These are phyloP conservation scores for Batillaria attramentaria DNA, from an alignment of 1,140 invertebrate genomes.

Conservation along the genomic window DNA sequence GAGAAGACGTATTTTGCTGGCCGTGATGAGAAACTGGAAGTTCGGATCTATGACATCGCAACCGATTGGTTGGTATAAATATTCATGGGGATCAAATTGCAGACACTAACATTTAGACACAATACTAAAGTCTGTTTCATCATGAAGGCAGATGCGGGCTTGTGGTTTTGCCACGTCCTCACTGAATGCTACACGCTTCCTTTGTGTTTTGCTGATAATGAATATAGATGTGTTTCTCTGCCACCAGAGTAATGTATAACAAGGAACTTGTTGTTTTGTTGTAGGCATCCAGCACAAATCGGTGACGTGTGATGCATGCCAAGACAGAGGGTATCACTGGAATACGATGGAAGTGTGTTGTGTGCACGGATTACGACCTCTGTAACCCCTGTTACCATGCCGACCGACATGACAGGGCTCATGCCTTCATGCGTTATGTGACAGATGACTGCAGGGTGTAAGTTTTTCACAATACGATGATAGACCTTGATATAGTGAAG, in stretches of 20 bases:
- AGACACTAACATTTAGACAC: no score
- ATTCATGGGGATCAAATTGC: neutral
- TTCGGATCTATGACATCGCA: constrained; percentile 50
- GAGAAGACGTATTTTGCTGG: constrained; percentile 46
- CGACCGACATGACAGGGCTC: constrained; percentile 50
- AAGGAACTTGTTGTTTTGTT: no score
- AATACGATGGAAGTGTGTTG: constrained; percentile 54
- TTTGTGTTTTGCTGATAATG: no score
- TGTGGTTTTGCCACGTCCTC: no score
- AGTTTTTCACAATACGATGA: no score
- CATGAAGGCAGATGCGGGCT: no score
- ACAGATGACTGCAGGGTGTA: constrained; percentile 29
- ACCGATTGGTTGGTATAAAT: no score
- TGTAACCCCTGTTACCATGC: constrained; percentile 52
- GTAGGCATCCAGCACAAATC: constrained; percentile 50
- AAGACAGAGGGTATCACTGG: constrained; percentile 41
- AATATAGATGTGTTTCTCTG: no score
- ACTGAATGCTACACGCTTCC: no score
- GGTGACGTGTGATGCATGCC: constrained; percentile 51
- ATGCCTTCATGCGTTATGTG: constrained; percentile 52
- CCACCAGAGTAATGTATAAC: no score
- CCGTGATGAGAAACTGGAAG: constrained; percentile 48
- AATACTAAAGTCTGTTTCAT: no score
- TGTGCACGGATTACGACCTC: constrained; percentile 52
- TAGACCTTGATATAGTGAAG: no score